phyloP scores from a whole-genome alignment of 2,113 vertebrate genomes.

The Corythaixoides concolor region DNA sequence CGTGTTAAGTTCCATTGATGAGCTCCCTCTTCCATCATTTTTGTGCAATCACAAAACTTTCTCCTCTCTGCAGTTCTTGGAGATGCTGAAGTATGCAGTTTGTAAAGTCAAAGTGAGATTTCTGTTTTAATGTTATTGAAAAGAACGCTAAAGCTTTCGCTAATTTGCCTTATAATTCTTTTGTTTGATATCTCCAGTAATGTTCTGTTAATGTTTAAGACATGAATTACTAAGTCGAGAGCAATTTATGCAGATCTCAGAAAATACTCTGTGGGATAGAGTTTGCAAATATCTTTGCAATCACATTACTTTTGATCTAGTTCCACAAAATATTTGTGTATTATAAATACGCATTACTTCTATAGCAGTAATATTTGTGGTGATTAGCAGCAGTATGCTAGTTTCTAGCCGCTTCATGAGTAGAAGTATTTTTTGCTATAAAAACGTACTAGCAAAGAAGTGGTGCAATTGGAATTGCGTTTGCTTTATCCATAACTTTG shows the following conservation, averaged over 20 bases:
- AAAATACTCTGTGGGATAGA: background rate
- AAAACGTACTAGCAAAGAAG: background rate
- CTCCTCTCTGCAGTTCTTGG: background rate
- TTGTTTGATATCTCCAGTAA: background rate
- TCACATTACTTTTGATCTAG: background rate
- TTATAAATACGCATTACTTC: conserved; percentile 13
- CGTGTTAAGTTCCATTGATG: background rate
- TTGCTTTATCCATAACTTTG: conserved; percentile 38
- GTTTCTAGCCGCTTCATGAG: conserved; percentile 14
- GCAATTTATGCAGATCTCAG: background rate
- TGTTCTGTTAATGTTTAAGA: background rate
- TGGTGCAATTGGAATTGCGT: conserved; percentile 13
- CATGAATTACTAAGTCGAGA: background rate
- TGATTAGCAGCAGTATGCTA: background rate
- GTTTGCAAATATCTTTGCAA: background rate
- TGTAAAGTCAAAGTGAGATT: background rate
- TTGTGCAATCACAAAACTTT: background rate
- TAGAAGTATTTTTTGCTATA: conserved; percentile 5
- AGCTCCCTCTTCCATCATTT: background rate
- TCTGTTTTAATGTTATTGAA: background rate
- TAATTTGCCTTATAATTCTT: background rate
- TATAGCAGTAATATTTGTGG: background rate
- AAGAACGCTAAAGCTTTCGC: background rate
- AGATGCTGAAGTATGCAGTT: background rate
- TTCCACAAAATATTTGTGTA: background rate